A percentile compares a stretch with the other conserved stretches of the same genome.
Conservation (phyloP, 2,797 vertebrate species). For the Sternarchorhynchus goeldii region DNA sequence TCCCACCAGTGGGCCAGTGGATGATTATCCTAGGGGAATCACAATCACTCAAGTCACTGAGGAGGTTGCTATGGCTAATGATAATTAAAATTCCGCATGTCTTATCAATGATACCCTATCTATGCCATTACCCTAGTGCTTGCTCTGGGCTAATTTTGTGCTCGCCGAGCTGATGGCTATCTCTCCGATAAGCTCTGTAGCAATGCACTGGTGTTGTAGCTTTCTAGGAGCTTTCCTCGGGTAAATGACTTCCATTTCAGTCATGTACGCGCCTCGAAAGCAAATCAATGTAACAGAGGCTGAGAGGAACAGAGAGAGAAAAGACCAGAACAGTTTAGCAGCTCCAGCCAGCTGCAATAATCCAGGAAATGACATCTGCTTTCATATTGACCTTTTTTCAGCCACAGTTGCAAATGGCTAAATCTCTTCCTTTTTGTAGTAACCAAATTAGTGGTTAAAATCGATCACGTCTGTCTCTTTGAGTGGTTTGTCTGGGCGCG, state of each 20-base stretch:
- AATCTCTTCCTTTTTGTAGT: slow-evolving; percentile 15
- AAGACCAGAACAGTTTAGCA: slow-evolving; percentile 29
- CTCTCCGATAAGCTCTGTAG: slow-evolving; percentile 45
- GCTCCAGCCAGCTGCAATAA: slow-evolving; percentile 46
- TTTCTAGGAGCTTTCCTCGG: slow-evolving; percentile 40
- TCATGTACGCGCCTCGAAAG: slow-evolving; percentile 46
- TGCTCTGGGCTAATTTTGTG: slow-evolving; percentile 43
- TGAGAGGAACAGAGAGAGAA: background rate
- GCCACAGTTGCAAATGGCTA: slow-evolving; percentile 19
- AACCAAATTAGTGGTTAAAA: slow-evolving; percentile 19
- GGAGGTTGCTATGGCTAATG: slow-evolving; percentile 30
- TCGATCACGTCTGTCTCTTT: slow-evolving; percentile 19
- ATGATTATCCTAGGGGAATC: slow-evolving; percentile 7
- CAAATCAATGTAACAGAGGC: slow-evolving; percentile 52
- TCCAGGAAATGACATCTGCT: slow-evolving; percentile 48
- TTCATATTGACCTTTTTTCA: slow-evolving; percentile 54
- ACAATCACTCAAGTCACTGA: background rate
- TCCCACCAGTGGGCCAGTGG: background rate
- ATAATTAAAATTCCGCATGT: slow-evolving; percentile 48
- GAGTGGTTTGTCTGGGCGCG: slow-evolving; percentile 9
- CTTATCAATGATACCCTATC: slow-evolving; percentile 42
- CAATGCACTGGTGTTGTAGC: slow-evolving; percentile 28
- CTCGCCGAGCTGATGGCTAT: slow-evolving; percentile 45
- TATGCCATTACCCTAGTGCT: slow-evolving; percentile 34
- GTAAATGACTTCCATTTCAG: slow-evolving; percentile 42